Evolutionary conservation across 2,797 vertebrate species (phyloP).

Genomic region (Podarcis lilfordi): DNA sequence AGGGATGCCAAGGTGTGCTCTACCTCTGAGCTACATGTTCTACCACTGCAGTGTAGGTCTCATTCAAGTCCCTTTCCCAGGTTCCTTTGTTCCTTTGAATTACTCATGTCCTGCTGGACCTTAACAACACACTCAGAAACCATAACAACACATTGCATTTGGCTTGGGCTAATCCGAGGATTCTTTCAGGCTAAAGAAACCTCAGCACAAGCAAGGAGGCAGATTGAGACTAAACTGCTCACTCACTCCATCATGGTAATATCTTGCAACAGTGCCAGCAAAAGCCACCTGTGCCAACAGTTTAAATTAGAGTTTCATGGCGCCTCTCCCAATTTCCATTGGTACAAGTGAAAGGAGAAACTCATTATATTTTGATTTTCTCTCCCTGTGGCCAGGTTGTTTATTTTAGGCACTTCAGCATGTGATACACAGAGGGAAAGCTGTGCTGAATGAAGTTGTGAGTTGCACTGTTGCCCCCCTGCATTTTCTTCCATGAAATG

Average conservation of each 20-base stretch:
- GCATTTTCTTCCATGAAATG: slow-evolving; percentile 34
- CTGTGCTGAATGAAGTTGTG: slow-evolving; percentile 26
- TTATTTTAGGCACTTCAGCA: slow-evolving; percentile 13
- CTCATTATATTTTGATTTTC: slow-evolving; percentile 13
- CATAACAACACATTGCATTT: not conserved
- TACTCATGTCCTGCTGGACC: not conserved
- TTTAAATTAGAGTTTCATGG: not conserved
- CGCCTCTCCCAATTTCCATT: not conserved
- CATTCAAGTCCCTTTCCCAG: not conserved
- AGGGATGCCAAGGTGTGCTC: too few relatives aligned
- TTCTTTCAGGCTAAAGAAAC: not conserved
- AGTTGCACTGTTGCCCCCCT: slow-evolving; percentile 51
- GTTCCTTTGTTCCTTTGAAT: not conserved
- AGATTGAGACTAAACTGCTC: not conserved
- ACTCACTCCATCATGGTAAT: not conserved
- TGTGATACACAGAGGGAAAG: slow-evolving; percentile 29
- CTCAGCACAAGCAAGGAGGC: not conserved
- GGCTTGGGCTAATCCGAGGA: not conserved
- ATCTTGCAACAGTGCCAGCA: not conserved
- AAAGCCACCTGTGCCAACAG: not conserved
- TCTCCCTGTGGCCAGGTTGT: not conserved
- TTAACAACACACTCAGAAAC: not conserved
- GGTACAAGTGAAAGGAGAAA: not conserved
- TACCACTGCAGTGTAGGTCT: not conserved
- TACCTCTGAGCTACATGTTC: not conserved